Base-by-base conservation (phyloP, 35 echinoderm and acorn worm species). In the Ophioderma brevispina region DNA sequence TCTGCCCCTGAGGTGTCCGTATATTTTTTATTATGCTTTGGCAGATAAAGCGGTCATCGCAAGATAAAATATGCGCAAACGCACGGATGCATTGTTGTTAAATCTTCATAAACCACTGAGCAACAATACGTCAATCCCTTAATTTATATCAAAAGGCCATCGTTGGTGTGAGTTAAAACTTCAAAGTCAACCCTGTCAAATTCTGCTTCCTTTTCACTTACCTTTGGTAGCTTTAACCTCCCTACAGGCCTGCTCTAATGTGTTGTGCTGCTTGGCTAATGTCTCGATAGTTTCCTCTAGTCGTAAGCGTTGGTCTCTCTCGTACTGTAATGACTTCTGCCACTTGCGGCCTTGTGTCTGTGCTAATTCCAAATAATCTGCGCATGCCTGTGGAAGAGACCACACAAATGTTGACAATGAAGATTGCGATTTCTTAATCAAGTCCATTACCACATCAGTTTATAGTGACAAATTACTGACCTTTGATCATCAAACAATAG, bases 281-380 rank as follows among this genome's bases (percentile, higher is more conserved):
- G 91, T 90, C 82, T 98, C 96, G 84, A 98, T 90, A 31, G 96
- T 98, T 76, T 98, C 96, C 75, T 98, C 96, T 86, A 98, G 81
- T 39, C 94, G 93, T 21, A 91, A 40, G 19, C 96, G 86, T 39
- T 98, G 94, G 38, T 95, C 92, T 43, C 91, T 79, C 55, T 98
- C 96, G 56, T 92, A 90, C 81, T 95, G 90, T 2, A 98, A 59
- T 17, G 94, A 78, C 46, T 92, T 92, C 80, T 98, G 96, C 96
- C 96, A 98, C 93, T 98, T 98, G 1, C 91, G 90, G 21, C 93
- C 94, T 80, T 98, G 96, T 13, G 93, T 94, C 78, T 92, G 91
- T 15, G 91, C 91, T 1, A 92, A 38, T 40, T 95, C 94, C 46
- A 95, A 52, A 37, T 88, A 95, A 39, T 95, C 94, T 32, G 78